Evolutionary conservation across 2,113 vertebrate species (phyloP), one percentile per base, ranked within the genome.

Genomic region (Talpa occidentalis): DNA sequence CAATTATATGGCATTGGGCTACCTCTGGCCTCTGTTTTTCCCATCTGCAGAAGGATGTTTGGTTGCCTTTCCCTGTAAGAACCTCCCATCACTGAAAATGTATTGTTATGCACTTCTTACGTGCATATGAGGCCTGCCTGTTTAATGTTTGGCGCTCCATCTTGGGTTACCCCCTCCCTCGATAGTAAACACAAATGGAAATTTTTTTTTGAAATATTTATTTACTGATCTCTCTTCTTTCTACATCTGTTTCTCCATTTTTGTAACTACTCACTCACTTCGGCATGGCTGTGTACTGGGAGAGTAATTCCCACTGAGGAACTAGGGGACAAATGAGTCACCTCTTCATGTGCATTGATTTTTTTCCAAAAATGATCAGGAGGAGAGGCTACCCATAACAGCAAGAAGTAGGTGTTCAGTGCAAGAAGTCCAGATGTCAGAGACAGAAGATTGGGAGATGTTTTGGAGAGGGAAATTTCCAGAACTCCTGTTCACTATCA

Each of bases 211-310:
- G n/a, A n/a, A 86, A 87, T 59, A 66, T 5, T 81, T 72, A n/a
- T 82, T 62, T 94, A 81, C 9, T 81, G 28, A 59, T 86, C 26
- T 79, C 83, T 8, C 17, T 21, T 90, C 11, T 83, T 91, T 59
- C 88, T 52, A 56, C 11, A 74, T n/a, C 69, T 56, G 8, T 82
- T 85, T 79, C 60, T 90, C 60, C 47, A 80, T 64, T 93, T 92
- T 70, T 79, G 42, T 76, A 69, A 74, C 44, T 74, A 60, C 16
- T 16, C 6, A 79, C 44, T 37, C 28, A 72, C 21, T 88, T 56
- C 49, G 56, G 17, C 32, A 83, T 21, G 10, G 30, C 30, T 54
- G n/a, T 59, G 32, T 79, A n/a, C 52, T 72, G 42, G 44, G 35
- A 83, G 66, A 74, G 88, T 88, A 74, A 74, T 44, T 88, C 66